Conservation (phyloP, 1,140 invertebrate species). For the Eupeodes corollae region DNA sequence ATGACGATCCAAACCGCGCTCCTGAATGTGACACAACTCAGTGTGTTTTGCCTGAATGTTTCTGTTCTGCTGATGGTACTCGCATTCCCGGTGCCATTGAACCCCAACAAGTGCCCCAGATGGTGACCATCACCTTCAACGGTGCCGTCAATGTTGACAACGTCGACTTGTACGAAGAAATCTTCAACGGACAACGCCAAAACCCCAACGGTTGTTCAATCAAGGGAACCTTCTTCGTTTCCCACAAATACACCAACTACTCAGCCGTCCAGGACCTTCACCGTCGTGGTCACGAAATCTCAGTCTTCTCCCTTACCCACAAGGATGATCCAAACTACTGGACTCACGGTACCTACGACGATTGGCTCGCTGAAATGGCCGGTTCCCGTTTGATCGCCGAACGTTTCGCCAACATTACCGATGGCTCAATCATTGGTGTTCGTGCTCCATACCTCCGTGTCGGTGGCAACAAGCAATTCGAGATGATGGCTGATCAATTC, state of each 20-base stretch:
- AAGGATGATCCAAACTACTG: constrained; percentile 84
- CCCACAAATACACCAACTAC: constrained; percentile 93
- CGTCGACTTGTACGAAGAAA: constrained; percentile 80
- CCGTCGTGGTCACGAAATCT: constrained; percentile 84
- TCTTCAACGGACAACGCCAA: constrained; percentile 73
- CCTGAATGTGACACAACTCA: constrained; percentile 80
- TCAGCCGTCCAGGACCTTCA: constrained; percentile 87
- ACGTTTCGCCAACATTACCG: constrained; percentile 82
- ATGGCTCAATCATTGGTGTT: constrained; percentile 77
- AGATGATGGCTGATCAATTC: constrained; percentile 92
- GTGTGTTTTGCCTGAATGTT: constrained; percentile 82
- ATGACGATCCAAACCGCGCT: constrained; percentile 77
- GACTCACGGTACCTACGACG: constrained; percentile 75
- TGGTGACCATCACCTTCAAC: constrained; percentile 91
- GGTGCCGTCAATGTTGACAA: constrained; percentile 90
- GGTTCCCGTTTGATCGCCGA: constrained; percentile 79
- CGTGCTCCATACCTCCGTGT: constrained; percentile 82
- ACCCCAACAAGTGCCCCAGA: constrained; percentile 76
- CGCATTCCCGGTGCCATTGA: constrained; percentile 74
- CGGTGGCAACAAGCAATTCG: constrained; percentile 89
- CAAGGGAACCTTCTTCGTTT: constrained; percentile 88
- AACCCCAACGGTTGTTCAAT: constrained; percentile 93
- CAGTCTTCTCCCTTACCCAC: constrained; percentile 86
- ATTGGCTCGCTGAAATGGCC: constrained; percentile 92
- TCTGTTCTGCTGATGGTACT: constrained; percentile 86